Percentiles rank a stretch among this genome's conserved stretches.
phyloP scores from a whole-genome alignment of 2,888 invertebrate genomes.

The Acleris laterana region DNA sequence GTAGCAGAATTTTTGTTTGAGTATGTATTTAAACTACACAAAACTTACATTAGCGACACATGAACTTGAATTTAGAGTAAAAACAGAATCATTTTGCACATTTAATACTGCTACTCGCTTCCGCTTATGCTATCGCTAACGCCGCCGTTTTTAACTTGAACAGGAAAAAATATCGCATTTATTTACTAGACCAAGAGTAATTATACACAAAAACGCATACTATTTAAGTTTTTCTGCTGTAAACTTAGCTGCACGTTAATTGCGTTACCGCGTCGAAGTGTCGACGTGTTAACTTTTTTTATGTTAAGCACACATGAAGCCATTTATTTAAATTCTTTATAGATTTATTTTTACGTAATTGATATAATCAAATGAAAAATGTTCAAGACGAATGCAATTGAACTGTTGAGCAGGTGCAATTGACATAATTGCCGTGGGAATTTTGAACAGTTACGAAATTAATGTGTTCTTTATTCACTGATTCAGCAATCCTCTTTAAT shows the following conservation, averaged over 20 bases:
- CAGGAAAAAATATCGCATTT: slow-evolving; percentile 21
- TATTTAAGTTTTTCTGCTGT: slow-evolving; percentile 10
- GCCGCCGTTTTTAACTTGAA: slow-evolving; percentile 10
- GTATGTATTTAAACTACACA: too few relatives aligned
- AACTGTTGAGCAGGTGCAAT: neutral
- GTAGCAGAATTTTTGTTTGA: too few relatives aligned
- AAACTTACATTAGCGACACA: neutral
- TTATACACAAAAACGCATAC: slow-evolving; percentile 26
- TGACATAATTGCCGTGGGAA: neutral
- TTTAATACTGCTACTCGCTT: neutral
- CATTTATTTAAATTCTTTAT: slow-evolving; percentile 19
- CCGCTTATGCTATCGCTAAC: neutral
- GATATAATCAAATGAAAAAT: neutral
- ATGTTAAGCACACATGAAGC: slow-evolving; percentile 13
- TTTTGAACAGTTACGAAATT: too few relatives aligned
- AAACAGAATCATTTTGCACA: neutral
- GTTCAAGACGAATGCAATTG: neutral
- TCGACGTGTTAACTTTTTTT: slow-evolving; percentile 14
- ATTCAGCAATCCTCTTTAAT: too few relatives aligned
- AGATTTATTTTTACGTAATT: slow-evolving; percentile 19
- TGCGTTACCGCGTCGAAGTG: slow-evolving; percentile 1
- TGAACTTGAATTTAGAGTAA: neutral
- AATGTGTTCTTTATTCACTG: too few relatives aligned
- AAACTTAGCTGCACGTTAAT: slow-evolving; percentile 2
- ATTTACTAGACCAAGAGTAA: slow-evolving; percentile 17